phyloP scores from a whole-genome alignment of 2,113 vertebrate genomes.

The human (Homo sapiens) region DNA sequence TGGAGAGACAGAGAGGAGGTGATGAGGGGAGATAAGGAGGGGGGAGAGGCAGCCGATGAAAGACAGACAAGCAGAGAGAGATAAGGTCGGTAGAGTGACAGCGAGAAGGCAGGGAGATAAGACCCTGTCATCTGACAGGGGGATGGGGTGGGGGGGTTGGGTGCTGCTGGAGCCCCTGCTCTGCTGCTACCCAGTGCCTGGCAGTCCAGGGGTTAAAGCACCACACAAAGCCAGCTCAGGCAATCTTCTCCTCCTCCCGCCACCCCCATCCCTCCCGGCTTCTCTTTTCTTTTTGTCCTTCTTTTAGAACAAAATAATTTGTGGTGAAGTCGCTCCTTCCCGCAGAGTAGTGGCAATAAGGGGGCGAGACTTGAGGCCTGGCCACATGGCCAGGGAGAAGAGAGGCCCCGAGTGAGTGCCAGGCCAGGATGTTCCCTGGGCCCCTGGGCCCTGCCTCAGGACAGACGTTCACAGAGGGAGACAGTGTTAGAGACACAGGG shows the following conservation, averaged over 20 bases:
- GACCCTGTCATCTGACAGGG: background rate
- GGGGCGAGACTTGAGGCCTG: background rate
- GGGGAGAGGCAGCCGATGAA: conserved; percentile 30
- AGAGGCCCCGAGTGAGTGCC: background rate
- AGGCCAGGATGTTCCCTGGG: background rate
- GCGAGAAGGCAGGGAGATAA: conserved; percentile 42
- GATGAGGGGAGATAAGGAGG: conserved; percentile 9
- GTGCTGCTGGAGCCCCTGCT: background rate
- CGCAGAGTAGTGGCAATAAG: conserved; percentile 37
- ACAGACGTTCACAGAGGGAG: background rate
- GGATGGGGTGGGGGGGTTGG: background rate
- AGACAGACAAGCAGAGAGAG: conserved; percentile 38
- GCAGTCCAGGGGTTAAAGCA: conserved; percentile 67
- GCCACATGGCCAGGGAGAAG: background rate
- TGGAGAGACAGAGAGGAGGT: background rate
- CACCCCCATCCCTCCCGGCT: conserved; percentile 9
- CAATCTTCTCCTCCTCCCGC: conserved; percentile 34
- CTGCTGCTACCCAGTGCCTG: background rate
- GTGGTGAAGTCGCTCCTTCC: conserved; percentile 66
- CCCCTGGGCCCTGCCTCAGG: background rate
- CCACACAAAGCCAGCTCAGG: background rate
- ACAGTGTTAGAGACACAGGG: background rate
- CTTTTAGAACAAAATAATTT: conserved; percentile 77
- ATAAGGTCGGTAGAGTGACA: conserved; percentile 60
- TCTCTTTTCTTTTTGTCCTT: conserved; percentile 75